These are phyloP conservation scores for Drosophila planitibia DNA, from an alignment of 2,888 invertebrate species.

Conservation along the genomic window DNA sequence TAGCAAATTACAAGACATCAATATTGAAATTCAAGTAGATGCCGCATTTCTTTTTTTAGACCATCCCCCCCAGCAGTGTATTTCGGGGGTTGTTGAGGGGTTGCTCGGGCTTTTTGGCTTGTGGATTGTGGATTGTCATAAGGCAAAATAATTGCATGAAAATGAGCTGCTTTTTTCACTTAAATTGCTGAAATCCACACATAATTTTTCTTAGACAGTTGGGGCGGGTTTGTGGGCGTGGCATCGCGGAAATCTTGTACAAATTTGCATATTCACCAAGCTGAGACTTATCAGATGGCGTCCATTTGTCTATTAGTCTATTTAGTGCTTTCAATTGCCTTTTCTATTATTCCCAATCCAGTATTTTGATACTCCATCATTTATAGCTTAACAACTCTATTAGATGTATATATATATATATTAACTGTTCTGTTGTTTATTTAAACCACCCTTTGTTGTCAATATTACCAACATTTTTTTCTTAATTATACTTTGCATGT, in stretches of 20 bases:
- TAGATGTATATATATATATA: too few species aligned
- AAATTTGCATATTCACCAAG: constrained; percentile 47
- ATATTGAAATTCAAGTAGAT: constrained; percentile 70
- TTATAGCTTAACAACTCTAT: background rate
- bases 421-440: too few species aligned
- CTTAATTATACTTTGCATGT: too few species aligned
- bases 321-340: background rate
- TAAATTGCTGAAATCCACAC: constrained; percentile 21
- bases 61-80: constrained; percentile 21
- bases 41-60: constrained; percentile 55
- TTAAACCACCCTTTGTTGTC: too few species aligned
- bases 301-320: background rate
- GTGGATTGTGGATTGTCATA: constrained; percentile 7
- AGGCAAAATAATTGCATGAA: constrained; percentile 70
- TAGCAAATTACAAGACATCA: constrained; percentile 69
- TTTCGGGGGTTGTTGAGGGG: background rate
- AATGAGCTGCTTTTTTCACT: constrained; percentile 54
- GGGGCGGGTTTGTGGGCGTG: background rate
- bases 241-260: constrained; percentile 5
- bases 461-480: too few species aligned
- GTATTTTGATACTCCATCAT: background rate
- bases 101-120: background rate
- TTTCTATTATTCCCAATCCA: too few species aligned
- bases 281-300: constrained; percentile 2
- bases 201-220: background rate